These are phyloP conservation scores for Micrasema longulum DNA, from an alignment of 1,140 invertebrate genomes.

Conservation along the genomic window DNA sequence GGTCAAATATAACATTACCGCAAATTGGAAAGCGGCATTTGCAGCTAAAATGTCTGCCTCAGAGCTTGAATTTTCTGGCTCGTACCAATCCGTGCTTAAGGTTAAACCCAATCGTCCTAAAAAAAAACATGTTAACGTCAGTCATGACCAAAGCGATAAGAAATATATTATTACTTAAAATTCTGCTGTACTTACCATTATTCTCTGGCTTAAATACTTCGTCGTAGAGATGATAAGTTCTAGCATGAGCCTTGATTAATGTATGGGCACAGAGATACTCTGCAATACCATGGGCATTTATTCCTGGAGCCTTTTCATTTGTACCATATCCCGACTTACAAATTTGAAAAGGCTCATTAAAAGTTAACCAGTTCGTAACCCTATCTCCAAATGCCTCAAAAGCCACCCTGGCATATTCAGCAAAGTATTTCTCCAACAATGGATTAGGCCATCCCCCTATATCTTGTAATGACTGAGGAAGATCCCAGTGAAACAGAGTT, in stretches of 20 bases:
- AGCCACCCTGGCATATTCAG: slow-evolving; percentile 66
- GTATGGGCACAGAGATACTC: slow-evolving; percentile 61
- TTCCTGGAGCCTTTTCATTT: slow-evolving; percentile 60
- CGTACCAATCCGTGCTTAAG: slow-evolving; percentile 64
- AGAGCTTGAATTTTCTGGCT: slow-evolving; percentile 59
- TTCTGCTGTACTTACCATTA: slow-evolving; percentile 18
- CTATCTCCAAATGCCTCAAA: slow-evolving; percentile 69
- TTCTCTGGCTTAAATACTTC: slow-evolving; percentile 4
- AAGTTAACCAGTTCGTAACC: slow-evolving; percentile 71
- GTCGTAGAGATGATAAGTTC: slow-evolving; percentile 59
- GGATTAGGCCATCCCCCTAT: slow-evolving; percentile 71
- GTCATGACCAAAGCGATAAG: too few relatives aligned
- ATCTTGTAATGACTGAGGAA: slow-evolving; percentile 53
- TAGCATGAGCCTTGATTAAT: slow-evolving; percentile 59
- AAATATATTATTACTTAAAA: too few relatives aligned
- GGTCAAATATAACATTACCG: too few relatives aligned
- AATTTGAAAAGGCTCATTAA: slow-evolving; percentile 72
- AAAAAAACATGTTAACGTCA: too few relatives aligned
- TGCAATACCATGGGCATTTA: slow-evolving; percentile 58
- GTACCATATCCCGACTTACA: slow-evolving; percentile 69
- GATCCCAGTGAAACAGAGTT: slow-evolving; percentile 55
- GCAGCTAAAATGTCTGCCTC: slow-evolving; percentile 63
- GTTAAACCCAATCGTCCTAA: slow-evolving; percentile 64
- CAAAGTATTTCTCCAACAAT: slow-evolving; percentile 63
- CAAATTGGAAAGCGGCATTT: slow-evolving; percentile 60